These are phyloP conservation scores for Vidua chalybeata DNA, from an alignment of 2,113 vertebrate genomes.

Conservation along the genomic window DNA sequence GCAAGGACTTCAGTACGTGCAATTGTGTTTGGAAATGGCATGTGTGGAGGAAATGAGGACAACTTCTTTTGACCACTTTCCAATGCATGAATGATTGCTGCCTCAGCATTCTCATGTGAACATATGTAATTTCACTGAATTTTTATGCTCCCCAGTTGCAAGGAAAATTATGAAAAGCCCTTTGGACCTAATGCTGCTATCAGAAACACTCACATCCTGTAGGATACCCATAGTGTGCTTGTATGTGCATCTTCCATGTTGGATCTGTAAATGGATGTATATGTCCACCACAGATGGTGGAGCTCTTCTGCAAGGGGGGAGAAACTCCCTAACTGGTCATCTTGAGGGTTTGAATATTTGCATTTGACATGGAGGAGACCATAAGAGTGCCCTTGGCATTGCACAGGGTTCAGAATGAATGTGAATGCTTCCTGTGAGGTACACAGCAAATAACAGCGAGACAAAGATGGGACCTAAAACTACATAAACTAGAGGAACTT, in stretches of 20 bases:
- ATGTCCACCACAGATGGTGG: fast-evolving
- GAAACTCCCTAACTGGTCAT: neutral
- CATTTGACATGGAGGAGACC: neutral
- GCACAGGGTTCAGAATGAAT: neutral
- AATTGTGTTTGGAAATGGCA: neutral
- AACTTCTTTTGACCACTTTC: neutral
- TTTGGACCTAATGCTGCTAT: neutral
- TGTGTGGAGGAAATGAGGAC: neutral
- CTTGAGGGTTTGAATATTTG: neutral
- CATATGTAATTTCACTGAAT: neutral
- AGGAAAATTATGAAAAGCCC: neutral
- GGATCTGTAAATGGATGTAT: neutral
- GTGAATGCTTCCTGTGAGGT: neutral
- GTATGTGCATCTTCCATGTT: neutral
- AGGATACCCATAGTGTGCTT: neutral
- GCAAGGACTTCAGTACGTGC: neutral
- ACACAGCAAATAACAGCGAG: neutral
- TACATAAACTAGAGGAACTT: neutral
- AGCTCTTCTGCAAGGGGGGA: neutral
- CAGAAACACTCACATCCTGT: neutral
- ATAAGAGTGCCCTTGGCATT: neutral
- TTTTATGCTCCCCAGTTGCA: neutral
- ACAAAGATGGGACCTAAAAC: neutral
- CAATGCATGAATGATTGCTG: neutral
- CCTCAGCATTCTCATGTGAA: neutral